Base-by-base conservation (phyloP, 2,797 vertebrate species). In the Epinephelus coioides region DNA sequence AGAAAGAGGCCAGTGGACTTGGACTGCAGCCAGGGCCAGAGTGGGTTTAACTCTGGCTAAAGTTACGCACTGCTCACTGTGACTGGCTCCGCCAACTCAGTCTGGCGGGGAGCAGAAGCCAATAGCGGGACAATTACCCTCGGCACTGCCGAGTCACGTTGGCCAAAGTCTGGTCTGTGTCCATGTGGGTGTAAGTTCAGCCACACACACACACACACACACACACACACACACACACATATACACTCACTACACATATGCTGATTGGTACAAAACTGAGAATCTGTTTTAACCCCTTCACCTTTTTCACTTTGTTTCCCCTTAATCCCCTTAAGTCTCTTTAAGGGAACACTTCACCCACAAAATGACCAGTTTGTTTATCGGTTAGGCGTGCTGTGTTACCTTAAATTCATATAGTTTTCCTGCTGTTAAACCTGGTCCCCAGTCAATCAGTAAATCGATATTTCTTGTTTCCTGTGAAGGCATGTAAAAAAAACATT, bases 1-100 rank as follows among this genome's bases (percentile, higher is more conserved):
- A 82, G 86, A 84, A 83, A 68, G 68, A 87, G 83, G 86, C 81
- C 71, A 72, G 76, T 57, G 78, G 79, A 81, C 85, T 86, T 90
- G 90, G 87, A 85, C 9, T 0, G 2, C 21, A 51, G 86, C 89
- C 91, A 91, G 71, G 51, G 27, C 47, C 63, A 72, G 76, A 84
- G 78, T 59, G 79, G 86, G 74, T 85, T 91, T 90, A 77, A 79
- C 81, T 83, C 67, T 18, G 30, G 84, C 75, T 90, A 75, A 87
- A 82, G 82, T 90, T 92, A 89, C 71, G 18, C 7, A 3, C 69
- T 21, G 73, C 77, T 86, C 57, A 34, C 72, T 70, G 70, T 55
- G 73, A 78, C 83, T 60, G 3, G 78, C 81, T 80, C 57, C 69
- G 9, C 75, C 74, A 65, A 75, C 81, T 85, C 85, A 50, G 73